These are phyloP conservation scores for Rotaria magnacalcarata DNA, from an alignment of 2,888 invertebrate genomes.

Conservation along the genomic window DNA sequence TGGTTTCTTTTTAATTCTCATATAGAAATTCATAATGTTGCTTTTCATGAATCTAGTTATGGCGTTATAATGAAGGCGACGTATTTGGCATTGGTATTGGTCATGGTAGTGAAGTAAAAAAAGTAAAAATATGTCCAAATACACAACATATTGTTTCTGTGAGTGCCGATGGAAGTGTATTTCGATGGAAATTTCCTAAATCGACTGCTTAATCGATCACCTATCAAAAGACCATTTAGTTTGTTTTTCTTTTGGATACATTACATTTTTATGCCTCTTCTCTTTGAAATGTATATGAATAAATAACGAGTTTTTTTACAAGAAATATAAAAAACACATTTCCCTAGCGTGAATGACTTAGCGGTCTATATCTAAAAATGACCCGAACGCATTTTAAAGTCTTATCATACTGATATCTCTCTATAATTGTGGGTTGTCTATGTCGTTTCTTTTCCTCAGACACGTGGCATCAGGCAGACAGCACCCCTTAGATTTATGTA, in stretches of 20 bases:
- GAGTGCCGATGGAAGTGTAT: conserved; percentile 74
- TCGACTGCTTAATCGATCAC: neutral
- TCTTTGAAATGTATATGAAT: neutral
- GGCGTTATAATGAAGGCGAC: conserved; percentile 77
- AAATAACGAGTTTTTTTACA: too few relatives aligned
- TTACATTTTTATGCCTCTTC: neutral
- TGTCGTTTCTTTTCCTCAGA: too few relatives aligned
- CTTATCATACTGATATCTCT: too few relatives aligned
- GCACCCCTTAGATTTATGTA: too few relatives aligned
- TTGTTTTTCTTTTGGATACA: neutral
- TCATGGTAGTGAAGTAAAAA: conserved; percentile 77
- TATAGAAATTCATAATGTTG: neutral
- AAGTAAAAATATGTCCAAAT: conserved; percentile 74
- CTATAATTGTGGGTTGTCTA: too few relatives aligned
- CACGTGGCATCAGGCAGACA: too few relatives aligned
- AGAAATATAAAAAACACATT: too few relatives aligned
- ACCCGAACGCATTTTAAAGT: too few relatives aligned
- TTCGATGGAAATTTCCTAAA: conserved; percentile 71
- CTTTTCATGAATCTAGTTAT: conserved; percentile 59
- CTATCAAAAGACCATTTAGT: neutral
- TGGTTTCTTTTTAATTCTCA: neutral
- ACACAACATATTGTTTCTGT: conserved; percentile 70
- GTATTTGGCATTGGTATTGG: conserved; percentile 75
- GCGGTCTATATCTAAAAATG: too few relatives aligned
- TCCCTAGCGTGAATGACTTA: too few relatives aligned